A percentile compares a stretch with the other conserved stretches of the same genome.
These are phyloP conservation scores for Malthinus flaveolus DNA, from an alignment of 2,888 invertebrate genomes.

Conservation along the genomic window DNA sequence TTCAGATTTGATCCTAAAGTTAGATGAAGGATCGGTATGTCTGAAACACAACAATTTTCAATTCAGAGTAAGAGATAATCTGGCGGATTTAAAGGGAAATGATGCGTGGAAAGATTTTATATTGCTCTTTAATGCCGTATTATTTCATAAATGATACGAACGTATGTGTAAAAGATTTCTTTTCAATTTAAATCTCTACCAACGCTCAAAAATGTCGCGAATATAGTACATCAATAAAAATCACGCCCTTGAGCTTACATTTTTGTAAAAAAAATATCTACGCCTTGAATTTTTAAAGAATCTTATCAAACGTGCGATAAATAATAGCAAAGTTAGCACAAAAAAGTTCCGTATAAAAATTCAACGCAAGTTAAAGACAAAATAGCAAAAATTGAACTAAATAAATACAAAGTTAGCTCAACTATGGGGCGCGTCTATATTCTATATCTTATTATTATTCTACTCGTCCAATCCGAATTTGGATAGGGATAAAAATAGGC, in stretches of 20 bases:
- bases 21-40: constrained; percentile 70
- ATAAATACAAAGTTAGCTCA: no score
- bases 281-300: neutral
- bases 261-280: constrained; percentile 1
- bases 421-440: no score
- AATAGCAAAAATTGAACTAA: no score
- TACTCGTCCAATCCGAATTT: no score
- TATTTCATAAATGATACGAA: constrained; percentile 32
- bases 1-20: constrained; percentile 75
- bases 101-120: constrained; percentile 44
- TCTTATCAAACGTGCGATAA: neutral
- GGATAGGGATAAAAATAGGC: no score
- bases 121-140: constrained; percentile 43
- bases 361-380: no score
- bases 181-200: constrained; percentile 8
- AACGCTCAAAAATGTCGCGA: neutral
- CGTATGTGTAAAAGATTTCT: constrained; percentile 16
- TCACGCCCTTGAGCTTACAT: neutral
- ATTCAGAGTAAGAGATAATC: constrained; percentile 41
- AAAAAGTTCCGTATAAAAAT: no score
- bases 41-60: constrained; percentile 55
- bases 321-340: no score
- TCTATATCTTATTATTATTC: no score
- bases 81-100: constrained; percentile 36
- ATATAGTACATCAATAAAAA: neutral